Evolutionary conservation across 2,797 vertebrate species (phyloP).

Genomic region (Periparus ater): DNA sequence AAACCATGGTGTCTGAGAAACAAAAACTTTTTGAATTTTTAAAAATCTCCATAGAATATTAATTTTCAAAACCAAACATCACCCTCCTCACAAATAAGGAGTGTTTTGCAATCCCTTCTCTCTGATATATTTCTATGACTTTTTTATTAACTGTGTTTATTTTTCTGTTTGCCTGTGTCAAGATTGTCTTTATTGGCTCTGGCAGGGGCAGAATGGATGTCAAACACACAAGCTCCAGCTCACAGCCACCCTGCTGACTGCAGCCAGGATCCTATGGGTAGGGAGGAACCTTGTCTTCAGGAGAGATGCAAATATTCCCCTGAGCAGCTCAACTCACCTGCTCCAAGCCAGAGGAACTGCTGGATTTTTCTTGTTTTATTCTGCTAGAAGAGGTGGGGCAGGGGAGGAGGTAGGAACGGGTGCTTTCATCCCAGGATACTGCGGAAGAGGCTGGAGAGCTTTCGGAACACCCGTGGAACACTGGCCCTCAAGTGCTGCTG

Average conservation of each 20-base stretch:
- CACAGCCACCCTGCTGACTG: not conserved
- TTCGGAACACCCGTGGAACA: not conserved
- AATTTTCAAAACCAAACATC: not conserved
- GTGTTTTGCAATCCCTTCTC: not conserved
- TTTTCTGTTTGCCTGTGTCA: not conserved
- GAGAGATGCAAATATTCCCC: not conserved
- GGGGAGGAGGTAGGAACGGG: not conserved
- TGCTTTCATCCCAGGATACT: not conserved
- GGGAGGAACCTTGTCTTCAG: not conserved
- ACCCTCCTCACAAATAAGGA: not conserved
- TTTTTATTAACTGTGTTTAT: not conserved
- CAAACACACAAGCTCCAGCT: not conserved
- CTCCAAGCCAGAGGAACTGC: not conserved
- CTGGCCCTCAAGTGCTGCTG: not conserved
- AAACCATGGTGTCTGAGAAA: not conserved
- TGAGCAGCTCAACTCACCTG: not conserved
- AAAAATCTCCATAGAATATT: not conserved
- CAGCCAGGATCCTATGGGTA: accelerated
- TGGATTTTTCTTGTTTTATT: not conserved
- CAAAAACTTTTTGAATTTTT: accelerated
- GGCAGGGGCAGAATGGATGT: not conserved
- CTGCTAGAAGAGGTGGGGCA: not conserved
- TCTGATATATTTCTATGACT: not conserved
- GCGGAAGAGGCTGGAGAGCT: not conserved
- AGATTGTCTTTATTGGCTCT: not conserved